These are phyloP conservation scores for Parus major DNA, from an alignment of 2,113 vertebrate species.

Conservation along the genomic window DNA sequence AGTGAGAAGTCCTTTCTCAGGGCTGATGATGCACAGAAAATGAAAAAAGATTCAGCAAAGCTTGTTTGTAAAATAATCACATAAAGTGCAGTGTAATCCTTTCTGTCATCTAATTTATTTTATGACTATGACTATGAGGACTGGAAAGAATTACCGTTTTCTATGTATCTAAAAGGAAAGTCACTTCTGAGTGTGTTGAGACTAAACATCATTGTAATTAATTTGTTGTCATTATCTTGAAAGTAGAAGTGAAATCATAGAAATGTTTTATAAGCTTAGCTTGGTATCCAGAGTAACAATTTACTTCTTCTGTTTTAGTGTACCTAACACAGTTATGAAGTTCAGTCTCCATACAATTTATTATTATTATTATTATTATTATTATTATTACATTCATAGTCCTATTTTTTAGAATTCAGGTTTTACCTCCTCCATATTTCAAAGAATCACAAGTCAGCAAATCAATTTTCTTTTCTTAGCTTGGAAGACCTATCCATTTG, in stretches of 20 bases:
- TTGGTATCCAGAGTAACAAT: background rate
- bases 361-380: background rate
- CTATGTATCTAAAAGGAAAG: background rate
- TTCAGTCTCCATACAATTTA: background rate
- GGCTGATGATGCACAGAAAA: background rate
- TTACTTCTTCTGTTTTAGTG: background rate
- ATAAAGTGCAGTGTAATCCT: background rate
- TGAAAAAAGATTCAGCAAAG: background rate
- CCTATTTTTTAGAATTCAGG: background rate
- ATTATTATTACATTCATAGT: background rate
- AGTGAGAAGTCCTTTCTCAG: background rate
- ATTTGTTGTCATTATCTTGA: background rate
- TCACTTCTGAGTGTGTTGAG: background rate
- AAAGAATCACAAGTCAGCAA: background rate
- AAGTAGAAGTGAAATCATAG: background rate
- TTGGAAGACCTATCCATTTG: background rate
- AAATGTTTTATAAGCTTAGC: background rate
- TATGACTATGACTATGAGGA: background rate
- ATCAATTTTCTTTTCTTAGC: background rate
- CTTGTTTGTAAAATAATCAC: background rate
- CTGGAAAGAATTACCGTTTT: background rate
- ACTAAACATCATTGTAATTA: background rate
- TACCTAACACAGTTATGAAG: background rate
- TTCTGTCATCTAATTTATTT: background rate
- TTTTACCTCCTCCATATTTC: background rate